A percentile compares a stretch with the other conserved stretches of the same genome.
These are phyloP conservation scores for Perizoma flavofasciatum DNA, from an alignment of 2,888 invertebrate species.

Conservation along the genomic window DNA sequence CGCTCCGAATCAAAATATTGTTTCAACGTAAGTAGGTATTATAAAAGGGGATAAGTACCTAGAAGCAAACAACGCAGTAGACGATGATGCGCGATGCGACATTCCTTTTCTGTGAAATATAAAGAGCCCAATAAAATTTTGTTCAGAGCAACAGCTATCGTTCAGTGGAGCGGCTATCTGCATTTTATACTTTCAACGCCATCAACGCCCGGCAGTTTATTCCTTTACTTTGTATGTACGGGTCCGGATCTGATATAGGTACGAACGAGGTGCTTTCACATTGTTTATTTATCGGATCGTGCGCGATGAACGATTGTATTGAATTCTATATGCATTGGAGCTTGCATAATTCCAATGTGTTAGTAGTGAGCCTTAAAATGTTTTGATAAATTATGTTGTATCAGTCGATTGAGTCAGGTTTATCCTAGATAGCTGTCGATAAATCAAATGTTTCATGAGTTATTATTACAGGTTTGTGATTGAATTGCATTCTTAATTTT, in stretches of 20 bases:
- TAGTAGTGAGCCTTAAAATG: conserved; percentile 30
- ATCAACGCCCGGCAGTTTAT: conserved; percentile 59
- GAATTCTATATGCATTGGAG: conserved; percentile 53
- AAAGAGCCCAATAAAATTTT: conserved; percentile 66
- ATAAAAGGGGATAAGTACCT: conserved; percentile 24
- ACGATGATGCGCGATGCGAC: conserved; percentile 24
- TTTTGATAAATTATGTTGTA: conserved; percentile 17
- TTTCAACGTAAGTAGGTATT: conserved; percentile 23
- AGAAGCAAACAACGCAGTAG: conserved; percentile 42
- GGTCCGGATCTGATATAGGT: conserved; percentile 40
- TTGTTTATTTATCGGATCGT: conserved; percentile 64
- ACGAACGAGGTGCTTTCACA: conserved; percentile 49
- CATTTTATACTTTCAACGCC: conserved; percentile 71
- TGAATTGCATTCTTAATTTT: conserved; percentile 7
- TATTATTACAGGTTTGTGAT: conserved; percentile 7
- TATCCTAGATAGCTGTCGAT: conserved; percentile 5
- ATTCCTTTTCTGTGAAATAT: conserved; percentile 35
- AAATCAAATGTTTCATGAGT: conserved; percentile 10
- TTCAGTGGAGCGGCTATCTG: conserved; percentile 69
- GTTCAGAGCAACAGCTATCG: conserved; percentile 64
- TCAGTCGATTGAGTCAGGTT: conserved; percentile 15
- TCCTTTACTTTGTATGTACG: conserved; percentile 64
- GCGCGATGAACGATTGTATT: conserved; percentile 53
- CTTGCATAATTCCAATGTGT: conserved; percentile 38
- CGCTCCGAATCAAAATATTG: conserved; percentile 34